Conservation (phyloP, 2,888 invertebrate genomes). For the Drosophila ustulata region DNA sequence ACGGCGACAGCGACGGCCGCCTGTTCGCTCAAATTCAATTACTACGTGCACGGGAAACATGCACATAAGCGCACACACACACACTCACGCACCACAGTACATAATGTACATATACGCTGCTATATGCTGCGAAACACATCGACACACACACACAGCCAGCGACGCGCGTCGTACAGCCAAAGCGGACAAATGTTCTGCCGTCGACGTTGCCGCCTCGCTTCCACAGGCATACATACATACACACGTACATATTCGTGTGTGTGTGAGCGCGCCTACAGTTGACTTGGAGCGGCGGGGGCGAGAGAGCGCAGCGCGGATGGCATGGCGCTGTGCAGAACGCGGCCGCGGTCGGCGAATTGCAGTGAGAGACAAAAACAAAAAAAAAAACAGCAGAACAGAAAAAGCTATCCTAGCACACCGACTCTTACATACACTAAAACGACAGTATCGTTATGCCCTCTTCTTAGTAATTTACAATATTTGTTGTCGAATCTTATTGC, state of each 20-base stretch:
- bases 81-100: neutral
- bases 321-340: constrained; percentile 62
- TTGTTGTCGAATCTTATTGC: neutral
- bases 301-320: constrained; percentile 37
- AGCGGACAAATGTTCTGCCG: constrained; percentile 72
- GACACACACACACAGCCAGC: constrained; percentile 40
- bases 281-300: constrained; percentile 21
- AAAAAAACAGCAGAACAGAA: constrained; percentile 38
- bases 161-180: constrained; percentile 54
- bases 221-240: constrained; percentile 30
- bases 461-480: neutral
- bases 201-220: constrained; percentile 25
- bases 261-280: constrained; percentile 59
- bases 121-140: constrained; percentile 39
- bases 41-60: constrained; percentile 60
- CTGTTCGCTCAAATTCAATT: constrained; percentile 66
- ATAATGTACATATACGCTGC: neutral
- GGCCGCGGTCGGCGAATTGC: constrained; percentile 73
- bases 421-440: constrained; percentile 32
- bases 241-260: constrained; percentile 37
- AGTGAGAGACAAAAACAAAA: constrained; percentile 69
- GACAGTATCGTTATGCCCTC: too few relatives aligned
- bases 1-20: constrained; percentile 41
- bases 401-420: constrained; percentile 18
- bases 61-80: constrained; percentile 28